Evolutionary conservation across 2,113 vertebrate genomes (phyloP).

Genomic region (Gopherus evgoodei): DNA sequence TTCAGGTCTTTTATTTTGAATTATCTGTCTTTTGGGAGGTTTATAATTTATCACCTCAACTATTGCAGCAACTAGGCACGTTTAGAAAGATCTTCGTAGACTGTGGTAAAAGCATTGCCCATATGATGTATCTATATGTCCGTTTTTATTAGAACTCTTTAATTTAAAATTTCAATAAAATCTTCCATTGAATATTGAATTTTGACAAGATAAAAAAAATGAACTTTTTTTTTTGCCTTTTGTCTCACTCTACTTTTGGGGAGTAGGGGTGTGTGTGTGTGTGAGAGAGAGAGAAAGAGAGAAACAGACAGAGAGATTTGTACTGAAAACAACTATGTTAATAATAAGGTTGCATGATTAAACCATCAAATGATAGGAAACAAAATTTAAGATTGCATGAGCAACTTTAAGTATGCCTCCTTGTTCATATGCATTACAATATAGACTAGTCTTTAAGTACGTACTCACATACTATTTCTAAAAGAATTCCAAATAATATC

Average conservation of each 20-base stretch:
- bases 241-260: neutral
- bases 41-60: neutral
- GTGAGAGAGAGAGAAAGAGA: neutral
- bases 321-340: neutral
- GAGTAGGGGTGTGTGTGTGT: neutral
- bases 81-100: neutral
- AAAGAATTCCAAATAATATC: fast-evolving
- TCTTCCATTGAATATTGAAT: neutral
- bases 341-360: neutral
- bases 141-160: neutral
- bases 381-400: neutral
- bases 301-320: no score
- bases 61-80: neutral
- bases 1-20: neutral
- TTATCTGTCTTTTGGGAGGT: neutral
- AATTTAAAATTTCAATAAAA: neutral
- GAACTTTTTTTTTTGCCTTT: neutral
- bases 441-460: neutral
- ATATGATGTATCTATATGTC: neutral
- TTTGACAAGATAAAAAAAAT: neutral
- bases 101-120: neutral
- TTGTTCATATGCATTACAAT: neutral
- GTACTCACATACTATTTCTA: fast-evolving
- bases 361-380: neutral
- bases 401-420: neutral